These are phyloP conservation scores for Ornithorhynchus anatinus DNA, from an alignment of 2,113 vertebrate genomes.

Conservation along the genomic window DNA sequence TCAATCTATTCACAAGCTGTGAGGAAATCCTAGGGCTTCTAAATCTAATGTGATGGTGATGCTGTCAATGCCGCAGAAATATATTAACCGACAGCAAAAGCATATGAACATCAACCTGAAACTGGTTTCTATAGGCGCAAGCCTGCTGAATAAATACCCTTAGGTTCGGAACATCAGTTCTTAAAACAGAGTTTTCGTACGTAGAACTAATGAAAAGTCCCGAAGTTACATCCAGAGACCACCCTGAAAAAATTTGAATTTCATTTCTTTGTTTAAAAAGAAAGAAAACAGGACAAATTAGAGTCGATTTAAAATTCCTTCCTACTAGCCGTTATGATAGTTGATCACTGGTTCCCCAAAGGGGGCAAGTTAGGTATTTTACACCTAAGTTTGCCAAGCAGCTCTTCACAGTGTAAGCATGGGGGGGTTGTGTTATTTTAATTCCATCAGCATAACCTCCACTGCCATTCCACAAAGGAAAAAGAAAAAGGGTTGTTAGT, in stretches of 20 bases:
- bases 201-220: conserved; percentile 18
- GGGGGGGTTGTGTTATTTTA: too few relatives aligned
- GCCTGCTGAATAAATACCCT: too few relatives aligned
- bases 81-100: too few relatives aligned
- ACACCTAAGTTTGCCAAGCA: background rate
- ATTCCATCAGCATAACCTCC: background rate
- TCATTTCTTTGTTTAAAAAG: conserved; percentile 20
- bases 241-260: conserved; percentile 16
- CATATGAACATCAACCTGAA: too few relatives aligned
- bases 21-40: too few relatives aligned
- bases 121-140: too few relatives aligned
- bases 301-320: conserved; percentile 1
- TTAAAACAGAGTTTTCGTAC: background rate
- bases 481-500: background rate
- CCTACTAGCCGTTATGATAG: background rate
- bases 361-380: background rate
- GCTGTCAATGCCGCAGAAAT: too few relatives aligned
- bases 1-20: too few relatives aligned
- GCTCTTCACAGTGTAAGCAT: background rate
- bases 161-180: too few relatives aligned
- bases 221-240: background rate
- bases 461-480: background rate
- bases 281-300: conserved; percentile 14
- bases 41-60: too few relatives aligned
- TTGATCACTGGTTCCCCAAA: background rate